Evolutionary conservation across 1,140 invertebrate species (phyloP).

Genomic region (Ostrea denselamellosa): DNA sequence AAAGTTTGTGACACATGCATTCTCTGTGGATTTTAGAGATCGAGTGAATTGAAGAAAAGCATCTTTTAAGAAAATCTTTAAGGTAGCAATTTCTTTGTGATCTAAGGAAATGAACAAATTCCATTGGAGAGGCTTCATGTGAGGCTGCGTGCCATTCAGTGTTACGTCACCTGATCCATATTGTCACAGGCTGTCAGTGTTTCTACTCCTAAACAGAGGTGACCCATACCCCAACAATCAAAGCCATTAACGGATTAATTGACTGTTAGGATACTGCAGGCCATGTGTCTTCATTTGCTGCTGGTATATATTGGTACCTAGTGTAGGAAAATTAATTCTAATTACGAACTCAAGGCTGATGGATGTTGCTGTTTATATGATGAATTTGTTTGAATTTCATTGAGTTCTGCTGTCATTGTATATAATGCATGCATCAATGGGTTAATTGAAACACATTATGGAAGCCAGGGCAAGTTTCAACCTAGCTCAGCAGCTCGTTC

Average conservation of each 20-base stretch:
- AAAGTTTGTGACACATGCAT: too few species aligned
- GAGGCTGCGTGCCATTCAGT: neutral
- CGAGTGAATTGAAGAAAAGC: too few species aligned
- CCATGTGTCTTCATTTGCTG: neutral
- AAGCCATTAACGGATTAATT: conserved; percentile 17
- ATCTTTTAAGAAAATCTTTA: too few species aligned
- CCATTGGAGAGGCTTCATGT: too few species aligned
- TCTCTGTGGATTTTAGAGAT: too few species aligned
- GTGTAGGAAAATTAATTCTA: neutral
- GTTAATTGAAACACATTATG: too few species aligned
- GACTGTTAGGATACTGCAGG: neutral
- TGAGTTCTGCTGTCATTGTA: neutral
- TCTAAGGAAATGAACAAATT: too few species aligned
- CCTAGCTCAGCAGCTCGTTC: too few species aligned
- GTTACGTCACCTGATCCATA: neutral
- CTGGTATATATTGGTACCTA: neutral
- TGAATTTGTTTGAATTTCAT: neutral
- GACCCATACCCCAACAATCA: neutral
- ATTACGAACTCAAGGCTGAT: neutral
- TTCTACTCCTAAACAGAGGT: neutral
- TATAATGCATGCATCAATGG: neutral
- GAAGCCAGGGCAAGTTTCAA: too few species aligned
- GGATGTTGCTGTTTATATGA: neutral
- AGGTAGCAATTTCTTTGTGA: too few species aligned
- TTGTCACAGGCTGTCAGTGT: neutral